These are phyloP conservation scores for Chionomys nivalis DNA, from an alignment of 2,113 vertebrate genomes.

Conservation along the genomic window DNA sequence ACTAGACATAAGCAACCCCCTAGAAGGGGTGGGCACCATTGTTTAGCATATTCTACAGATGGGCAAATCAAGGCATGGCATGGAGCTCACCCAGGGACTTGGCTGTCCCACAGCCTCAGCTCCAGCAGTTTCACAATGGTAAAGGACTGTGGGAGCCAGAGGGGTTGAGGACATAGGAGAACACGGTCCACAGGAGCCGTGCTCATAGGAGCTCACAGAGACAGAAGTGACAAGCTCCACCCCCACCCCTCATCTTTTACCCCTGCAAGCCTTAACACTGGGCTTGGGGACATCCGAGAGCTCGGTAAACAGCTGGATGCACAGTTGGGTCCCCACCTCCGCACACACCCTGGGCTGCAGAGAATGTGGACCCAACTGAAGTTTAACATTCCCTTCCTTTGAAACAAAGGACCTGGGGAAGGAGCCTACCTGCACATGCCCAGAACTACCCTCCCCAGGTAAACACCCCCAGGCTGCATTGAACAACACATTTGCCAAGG, in stretches of 20 bases:
- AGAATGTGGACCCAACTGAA: not conserved
- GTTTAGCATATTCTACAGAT: constrained; percentile 25
- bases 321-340: too few species aligned
- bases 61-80: not conserved
- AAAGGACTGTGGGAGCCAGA: not conserved
- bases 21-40: not conserved
- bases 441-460: not conserved
- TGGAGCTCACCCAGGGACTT: not conserved
- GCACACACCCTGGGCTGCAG: not conserved
- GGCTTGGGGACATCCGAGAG: not conserved
- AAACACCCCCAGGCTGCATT: not conserved
- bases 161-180: not conserved
- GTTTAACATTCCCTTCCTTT: not conserved
- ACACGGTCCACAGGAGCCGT: not conserved
- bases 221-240: not conserved
- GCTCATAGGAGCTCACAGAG: not conserved
- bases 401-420: not conserved
- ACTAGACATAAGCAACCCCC: not conserved
- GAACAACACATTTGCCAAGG: constrained; percentile 13
- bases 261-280: not conserved
- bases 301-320: not conserved
- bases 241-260: accelerated
- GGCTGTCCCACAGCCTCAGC: not conserved
- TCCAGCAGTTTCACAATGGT: not conserved
- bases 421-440: not conserved